Conservation (phyloP, 2,113 vertebrate species). For the Pterocles orientalis region DNA sequence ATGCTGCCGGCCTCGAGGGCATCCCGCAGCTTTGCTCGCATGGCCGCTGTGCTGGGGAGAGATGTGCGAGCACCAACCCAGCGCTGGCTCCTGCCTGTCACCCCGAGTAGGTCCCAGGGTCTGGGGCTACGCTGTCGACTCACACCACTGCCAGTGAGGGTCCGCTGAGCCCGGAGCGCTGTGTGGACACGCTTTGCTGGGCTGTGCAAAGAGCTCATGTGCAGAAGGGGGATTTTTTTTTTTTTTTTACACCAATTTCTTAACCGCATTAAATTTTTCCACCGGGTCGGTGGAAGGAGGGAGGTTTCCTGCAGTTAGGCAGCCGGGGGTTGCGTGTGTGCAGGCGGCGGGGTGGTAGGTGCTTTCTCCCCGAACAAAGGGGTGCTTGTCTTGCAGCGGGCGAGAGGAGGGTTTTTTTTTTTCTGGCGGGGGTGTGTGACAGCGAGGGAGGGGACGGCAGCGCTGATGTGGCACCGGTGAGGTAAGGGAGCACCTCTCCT, state of each 20-base stretch:
- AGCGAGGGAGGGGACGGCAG: not conserved
- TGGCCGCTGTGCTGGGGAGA: fast-evolving
- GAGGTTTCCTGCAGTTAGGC: not conserved
- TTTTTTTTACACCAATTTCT: not conserved
- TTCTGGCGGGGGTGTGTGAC: not conserved
- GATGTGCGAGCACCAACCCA: not conserved
- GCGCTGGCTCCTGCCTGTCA: not conserved
- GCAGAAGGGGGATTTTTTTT: not conserved
- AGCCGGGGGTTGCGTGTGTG: not conserved
- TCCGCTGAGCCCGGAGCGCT: fast-evolving
- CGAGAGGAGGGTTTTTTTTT: not conserved
- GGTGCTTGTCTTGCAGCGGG: not conserved
- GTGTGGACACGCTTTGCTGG: fast-evolving
- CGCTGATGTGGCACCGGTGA: not conserved
- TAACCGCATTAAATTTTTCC: fast-evolving
- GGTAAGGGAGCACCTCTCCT: not conserved
- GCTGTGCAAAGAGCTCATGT: not conserved
- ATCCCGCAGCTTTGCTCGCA: not conserved
- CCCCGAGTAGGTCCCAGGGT: not conserved
- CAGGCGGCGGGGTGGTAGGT: not conserved
- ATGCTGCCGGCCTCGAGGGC: fast-evolving
- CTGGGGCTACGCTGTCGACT: fast-evolving
- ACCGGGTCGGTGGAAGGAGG: not conserved
- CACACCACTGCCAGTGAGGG: not conserved
- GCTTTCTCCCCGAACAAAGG: constrained; percentile 23